Percentiles rank a stretch among this genome's conserved stretches.
phyloP scores from a whole-genome alignment of 2,888 invertebrate genomes.

The Caenorhabditis sp. region DNA sequence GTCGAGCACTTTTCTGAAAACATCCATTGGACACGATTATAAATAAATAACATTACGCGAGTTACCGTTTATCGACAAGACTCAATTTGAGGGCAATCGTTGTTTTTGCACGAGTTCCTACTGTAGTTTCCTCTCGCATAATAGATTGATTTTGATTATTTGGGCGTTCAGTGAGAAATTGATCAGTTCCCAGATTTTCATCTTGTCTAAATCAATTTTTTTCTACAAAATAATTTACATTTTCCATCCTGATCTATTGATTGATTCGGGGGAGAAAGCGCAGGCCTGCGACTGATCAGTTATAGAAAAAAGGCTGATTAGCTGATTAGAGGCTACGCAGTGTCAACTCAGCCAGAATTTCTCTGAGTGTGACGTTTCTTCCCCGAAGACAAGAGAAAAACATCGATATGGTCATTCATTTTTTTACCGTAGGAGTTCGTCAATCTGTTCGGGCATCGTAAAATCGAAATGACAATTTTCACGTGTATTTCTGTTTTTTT shows the following conservation, averaged over 20 bases:
- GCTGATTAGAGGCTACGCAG: too few relatives aligned
- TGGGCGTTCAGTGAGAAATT: constrained; percentile 24
- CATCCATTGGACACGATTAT: too few relatives aligned
- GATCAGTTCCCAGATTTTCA: constrained; percentile 14
- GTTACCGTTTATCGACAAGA: neutral
- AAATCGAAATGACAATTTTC: neutral
- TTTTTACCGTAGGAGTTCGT: constrained; percentile 15
- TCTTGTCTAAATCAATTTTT: constrained; percentile 13
- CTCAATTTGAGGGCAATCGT: neutral
- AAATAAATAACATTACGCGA: too few relatives aligned
- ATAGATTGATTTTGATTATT: constrained; percentile 13
- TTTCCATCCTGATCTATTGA: too few relatives aligned
- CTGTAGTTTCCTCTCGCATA: constrained; percentile 15
- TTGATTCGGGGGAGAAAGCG: too few relatives aligned
- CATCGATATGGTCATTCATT: neutral
- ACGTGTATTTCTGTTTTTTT: neutral
- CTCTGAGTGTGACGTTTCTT: too few relatives aligned
- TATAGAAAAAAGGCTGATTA: too few relatives aligned
- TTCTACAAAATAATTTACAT: neutral
- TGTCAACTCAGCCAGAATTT: too few relatives aligned
- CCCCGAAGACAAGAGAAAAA: too few relatives aligned
- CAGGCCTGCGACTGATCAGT: too few relatives aligned
- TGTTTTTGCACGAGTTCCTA: constrained; percentile 3
- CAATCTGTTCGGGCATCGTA: constrained; percentile 12
- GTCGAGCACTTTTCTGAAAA: constrained; percentile 16